A percentile compares a stretch with the other conserved stretches of the same genome.
Evolutionary conservation across 2,888 invertebrate genomes (phyloP).

Genomic region (Podotricha telesiphe): DNA sequence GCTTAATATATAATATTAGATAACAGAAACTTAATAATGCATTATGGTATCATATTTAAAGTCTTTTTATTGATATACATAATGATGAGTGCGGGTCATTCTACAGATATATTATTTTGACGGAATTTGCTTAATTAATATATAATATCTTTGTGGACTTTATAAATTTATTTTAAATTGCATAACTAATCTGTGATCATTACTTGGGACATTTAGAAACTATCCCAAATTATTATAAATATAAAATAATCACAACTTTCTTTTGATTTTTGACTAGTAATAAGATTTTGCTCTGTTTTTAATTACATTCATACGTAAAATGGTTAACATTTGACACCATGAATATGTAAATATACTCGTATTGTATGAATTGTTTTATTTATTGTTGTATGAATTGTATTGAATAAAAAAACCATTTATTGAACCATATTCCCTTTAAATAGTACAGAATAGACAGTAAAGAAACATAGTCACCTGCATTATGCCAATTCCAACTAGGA

Average conservation of each 20-base stretch:
- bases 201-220: neutral
- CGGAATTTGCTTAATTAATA: neutral
- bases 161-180: neutral
- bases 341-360: too few relatives aligned
- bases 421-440: too few relatives aligned
- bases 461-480: constrained; percentile 57
- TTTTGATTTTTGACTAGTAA: too few relatives aligned
- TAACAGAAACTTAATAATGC: constrained; percentile 4
- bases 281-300: too few relatives aligned
- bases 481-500: constrained; percentile 90
- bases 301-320: too few relatives aligned
- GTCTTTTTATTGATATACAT: neutral
- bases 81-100: too few relatives aligned
- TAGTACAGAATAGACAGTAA: neutral
- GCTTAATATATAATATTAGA: constrained; percentile 4
- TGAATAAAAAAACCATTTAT: too few relatives aligned
- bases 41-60: neutral
- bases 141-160: neutral
- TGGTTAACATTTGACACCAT: too few relatives aligned
- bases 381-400: too few relatives aligned
- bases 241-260: too few relatives aligned
- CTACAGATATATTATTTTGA: neutral
- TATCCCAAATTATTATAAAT: neutral
- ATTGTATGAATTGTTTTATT: too few relatives aligned
- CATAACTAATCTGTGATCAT: neutral